A percentile compares a stretch with the other conserved stretches of the same genome.
These are phyloP conservation scores for Nineta flava DNA, from an alignment of 2,888 invertebrate species.

Conservation along the genomic window DNA sequence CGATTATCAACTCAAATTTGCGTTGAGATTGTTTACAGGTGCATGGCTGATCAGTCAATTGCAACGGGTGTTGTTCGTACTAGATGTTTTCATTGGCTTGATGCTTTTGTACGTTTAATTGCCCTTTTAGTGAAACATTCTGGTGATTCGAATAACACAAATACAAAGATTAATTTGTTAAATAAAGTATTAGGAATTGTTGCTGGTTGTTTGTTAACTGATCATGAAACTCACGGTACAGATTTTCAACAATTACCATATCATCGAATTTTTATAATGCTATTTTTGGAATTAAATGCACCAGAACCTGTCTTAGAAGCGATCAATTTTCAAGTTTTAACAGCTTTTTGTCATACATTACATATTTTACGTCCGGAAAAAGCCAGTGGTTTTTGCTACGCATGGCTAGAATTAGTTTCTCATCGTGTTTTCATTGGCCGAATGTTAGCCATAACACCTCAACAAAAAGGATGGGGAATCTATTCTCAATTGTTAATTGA, in stretches of 20 bases:
- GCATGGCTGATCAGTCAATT: conserved; percentile 53
- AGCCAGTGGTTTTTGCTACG: conserved; percentile 93
- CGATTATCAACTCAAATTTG: conserved; percentile 92
- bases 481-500: conserved; percentile 93
- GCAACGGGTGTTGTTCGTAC: conserved; percentile 56
- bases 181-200: conserved; percentile 94
- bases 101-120: conserved; percentile 87
- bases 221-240: conserved; percentile 78
- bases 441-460: conserved; percentile 77
- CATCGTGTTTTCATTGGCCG: conserved; percentile 92
- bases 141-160: conserved; percentile 76
- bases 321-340: conserved; percentile 86
- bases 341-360: conserved; percentile 90
- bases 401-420: conserved; percentile 96
- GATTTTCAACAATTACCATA: conserved; percentile 97
- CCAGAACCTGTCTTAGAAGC: conserved; percentile 88
- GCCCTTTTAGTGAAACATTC: conserved; percentile 89
- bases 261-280: conserved; percentile 89
- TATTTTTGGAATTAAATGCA: conserved; percentile 90
- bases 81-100: conserved; percentile 90
- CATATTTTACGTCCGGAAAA: conserved; percentile 84
- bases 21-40: conserved; percentile 83
- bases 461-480: conserved; percentile 94
- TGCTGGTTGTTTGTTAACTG: conserved; percentile 86
- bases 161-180: conserved; percentile 90